Base-by-base conservation (phyloP, 2,113 vertebrate genomes). In the Oceanodroma tethys region DNA sequence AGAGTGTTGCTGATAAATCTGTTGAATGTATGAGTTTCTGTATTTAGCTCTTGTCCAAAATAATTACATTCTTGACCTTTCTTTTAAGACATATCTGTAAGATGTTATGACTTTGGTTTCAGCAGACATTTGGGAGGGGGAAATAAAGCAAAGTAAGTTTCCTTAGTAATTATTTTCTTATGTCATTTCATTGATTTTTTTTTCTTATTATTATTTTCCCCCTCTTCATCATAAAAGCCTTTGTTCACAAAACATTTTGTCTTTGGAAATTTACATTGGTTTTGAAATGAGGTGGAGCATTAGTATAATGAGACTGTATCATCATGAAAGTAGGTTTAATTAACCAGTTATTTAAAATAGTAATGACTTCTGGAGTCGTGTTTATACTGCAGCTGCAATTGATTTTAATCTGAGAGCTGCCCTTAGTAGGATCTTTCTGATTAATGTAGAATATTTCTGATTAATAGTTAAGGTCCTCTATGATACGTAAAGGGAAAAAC, bases 271-370 rank as follows among this genome's bases (percentile, higher is more conserved):
- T 48, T 79, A 66, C 56, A 63, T 90, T 55, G 13, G 59, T 78
- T 95, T 93, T 91, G 43, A 91, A 95, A 81, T 84, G 19, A 89
- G 70, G 66, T 82, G n/a, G 60, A 84, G 59, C 68, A 79, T 84
- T 95, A 91, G 40, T 92, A 27, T 94, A 93, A 95, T 84, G 60
- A 90, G 82, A 53, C 90, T 80, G 75, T 79, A 75, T 94, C 20
- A 3, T 84, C 84, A 96, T 73, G 60, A 92, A 91, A 91, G 82
- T 34, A 91, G 25, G 40, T 68, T 84, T 95, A 95, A 96, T 86
- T 95, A 95, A 63, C 55, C 34, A 67, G 68, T 75, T 92, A 70
- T 96, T 96, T 96, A 62, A 97, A 96, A 34, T 53, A 95, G 68
- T 53, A 81, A 81, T 94, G 88, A 70, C 88, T 97, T 88, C 7